Evolutionary conservation across 1,140 invertebrate genomes (phyloP).

Genomic region (Harpegnathos saltator): DNA sequence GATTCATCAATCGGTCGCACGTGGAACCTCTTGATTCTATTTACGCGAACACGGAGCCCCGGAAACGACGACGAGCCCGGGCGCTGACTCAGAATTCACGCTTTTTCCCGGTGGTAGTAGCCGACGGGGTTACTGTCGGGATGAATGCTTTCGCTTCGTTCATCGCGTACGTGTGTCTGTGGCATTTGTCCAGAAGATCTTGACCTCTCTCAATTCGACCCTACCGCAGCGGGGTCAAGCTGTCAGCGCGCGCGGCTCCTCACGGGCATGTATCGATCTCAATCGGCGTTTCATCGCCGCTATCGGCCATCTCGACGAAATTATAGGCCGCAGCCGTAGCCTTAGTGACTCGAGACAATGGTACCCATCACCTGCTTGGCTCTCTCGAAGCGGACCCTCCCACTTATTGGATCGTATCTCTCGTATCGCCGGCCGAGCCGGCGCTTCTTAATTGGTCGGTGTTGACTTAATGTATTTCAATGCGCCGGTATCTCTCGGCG

Average conservation of each 20-base stretch:
- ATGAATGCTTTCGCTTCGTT: conserved; percentile 60
- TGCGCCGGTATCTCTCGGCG: conserved; percentile 12
- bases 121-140: conserved; percentile 44
- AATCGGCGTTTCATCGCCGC: conserved; percentile 70
- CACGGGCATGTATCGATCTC: conserved; percentile 73
- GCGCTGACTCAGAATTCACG: conserved; percentile 38
- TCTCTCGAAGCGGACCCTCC: conserved; percentile 52
- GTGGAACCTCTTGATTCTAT: neutral
- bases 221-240: conserved; percentile 66
- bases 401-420: conserved; percentile 66
- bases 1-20: neutral
- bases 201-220: conserved; percentile 76
- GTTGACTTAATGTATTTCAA: conserved; percentile 74
- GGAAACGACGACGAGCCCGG: neutral
- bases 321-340: conserved; percentile 72
- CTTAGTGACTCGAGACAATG: conserved; percentile 77
- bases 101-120: conserved; percentile 44
- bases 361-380: conserved; percentile 71
- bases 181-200: conserved; percentile 75
- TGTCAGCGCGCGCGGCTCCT: conserved; percentile 68
- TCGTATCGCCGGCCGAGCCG: conserved; percentile 49
- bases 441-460: conserved; percentile 72
- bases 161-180: conserved; percentile 52
- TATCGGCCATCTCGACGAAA: conserved; percentile 75
- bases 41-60: neutral